A percentile compares a stretch with the other conserved stretches of the same genome.
Evolutionary conservation across 2,888 invertebrate genomes (phyloP).

Genomic region (Campoplex nolae): DNA sequence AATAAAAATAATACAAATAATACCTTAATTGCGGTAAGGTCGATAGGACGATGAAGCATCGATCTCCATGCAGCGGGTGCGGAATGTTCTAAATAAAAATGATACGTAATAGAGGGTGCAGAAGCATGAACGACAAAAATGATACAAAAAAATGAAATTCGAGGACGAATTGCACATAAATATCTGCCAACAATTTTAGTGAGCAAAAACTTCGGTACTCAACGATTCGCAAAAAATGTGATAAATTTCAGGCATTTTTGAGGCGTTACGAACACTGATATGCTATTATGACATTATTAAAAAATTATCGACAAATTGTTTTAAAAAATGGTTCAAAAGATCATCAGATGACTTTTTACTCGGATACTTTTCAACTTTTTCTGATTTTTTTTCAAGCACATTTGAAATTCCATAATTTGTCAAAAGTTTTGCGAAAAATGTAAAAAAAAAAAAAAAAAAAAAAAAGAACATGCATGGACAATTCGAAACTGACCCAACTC

Average conservation of each 20-base stretch:
- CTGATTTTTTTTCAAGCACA: too few species aligned
- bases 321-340: background rate
- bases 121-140: conserved; percentile 53
- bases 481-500: background rate
- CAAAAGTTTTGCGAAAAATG: too few species aligned
- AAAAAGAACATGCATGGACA: background rate
- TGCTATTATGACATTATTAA: too few species aligned
- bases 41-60: conserved; percentile 82
- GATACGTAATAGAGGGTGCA: conserved; percentile 72
- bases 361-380: too few species aligned
- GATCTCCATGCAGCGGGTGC: conserved; percentile 84
- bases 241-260: background rate
- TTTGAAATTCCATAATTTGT: too few species aligned
- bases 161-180: background rate
- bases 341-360: too few species aligned
- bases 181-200: background rate
- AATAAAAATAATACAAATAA: conserved; percentile 71
- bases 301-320: background rate
- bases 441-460: too few species aligned
- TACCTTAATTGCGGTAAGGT: conserved; percentile 81
- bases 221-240: background rate
- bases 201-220: background rate
- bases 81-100: conserved; percentile 81
- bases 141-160: conserved; percentile 24
- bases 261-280: too few species aligned